A percentile compares a stretch with the other conserved stretches of the same genome.
phyloP scores from a whole-genome alignment of 2,113 vertebrate genomes.

The Coryphaenoides rupestris region DNA sequence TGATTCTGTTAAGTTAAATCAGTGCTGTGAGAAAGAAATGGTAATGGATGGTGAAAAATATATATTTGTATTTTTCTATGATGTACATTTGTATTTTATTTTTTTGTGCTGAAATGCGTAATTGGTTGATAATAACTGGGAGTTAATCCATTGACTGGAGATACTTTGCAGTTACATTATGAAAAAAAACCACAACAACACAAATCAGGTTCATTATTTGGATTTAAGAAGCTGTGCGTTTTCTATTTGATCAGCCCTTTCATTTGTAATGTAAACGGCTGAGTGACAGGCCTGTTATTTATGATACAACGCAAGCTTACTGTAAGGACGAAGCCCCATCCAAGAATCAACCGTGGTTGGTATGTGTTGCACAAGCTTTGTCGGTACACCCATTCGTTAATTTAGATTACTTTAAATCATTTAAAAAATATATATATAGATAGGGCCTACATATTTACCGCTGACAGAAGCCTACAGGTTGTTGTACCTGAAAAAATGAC shows the following conservation, averaged over 20 bases:
- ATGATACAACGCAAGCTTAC: conserved; percentile 61
- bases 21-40: too few species aligned
- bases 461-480: neutral
- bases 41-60: too few species aligned
- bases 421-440: neutral
- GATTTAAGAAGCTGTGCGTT: conserved; percentile 3
- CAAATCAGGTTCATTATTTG: too few species aligned
- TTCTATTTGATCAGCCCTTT: conserved; percentile 41
- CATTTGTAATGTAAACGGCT: conserved; percentile 57
- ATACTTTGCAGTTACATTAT: too few species aligned
- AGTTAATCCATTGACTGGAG: too few species aligned
- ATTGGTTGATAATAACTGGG: too few species aligned
- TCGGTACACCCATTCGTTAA: neutral
- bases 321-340: conserved; percentile 13
- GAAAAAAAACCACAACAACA: neutral
- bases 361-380: neutral
- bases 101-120: too few species aligned
- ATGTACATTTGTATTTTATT: neutral
- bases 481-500: too few species aligned
- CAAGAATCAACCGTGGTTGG: conserved; percentile 30
- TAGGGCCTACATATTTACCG: neutral
- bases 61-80: conserved; percentile 13
- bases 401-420: neutral
- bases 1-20: too few species aligned
- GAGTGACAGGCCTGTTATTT: conserved; percentile 68